A percentile compares a stretch with the other conserved stretches of the same genome.
phyloP scores from a whole-genome alignment of 2,888 invertebrate genomes.

The Watsonalla cultraria region DNA sequence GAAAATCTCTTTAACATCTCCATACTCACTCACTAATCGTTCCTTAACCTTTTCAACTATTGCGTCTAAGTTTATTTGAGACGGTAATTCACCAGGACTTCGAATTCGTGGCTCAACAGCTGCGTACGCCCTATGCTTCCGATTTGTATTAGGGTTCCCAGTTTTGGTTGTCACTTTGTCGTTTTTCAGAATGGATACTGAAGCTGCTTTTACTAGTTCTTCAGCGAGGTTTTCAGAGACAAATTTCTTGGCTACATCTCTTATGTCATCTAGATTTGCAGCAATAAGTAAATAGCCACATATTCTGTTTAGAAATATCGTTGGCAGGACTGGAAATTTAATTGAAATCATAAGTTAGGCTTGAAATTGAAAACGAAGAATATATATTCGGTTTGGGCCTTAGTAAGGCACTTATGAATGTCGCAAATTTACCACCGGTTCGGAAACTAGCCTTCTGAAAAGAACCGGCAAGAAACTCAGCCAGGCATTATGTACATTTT shows the following conservation, averaged over 20 bases:
- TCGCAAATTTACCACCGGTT: no score
- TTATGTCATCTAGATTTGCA: slow-evolving; percentile 42
- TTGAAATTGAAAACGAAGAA: no score
- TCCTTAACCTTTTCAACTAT: slow-evolving; percentile 35
- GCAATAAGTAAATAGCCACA: slow-evolving; percentile 31
- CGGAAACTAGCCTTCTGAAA: no score
- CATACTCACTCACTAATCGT: slow-evolving; percentile 14
- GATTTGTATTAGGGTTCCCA: slow-evolving; percentile 1
- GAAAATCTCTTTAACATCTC: not conserved
- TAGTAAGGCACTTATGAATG: no score
- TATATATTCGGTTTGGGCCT: no score
- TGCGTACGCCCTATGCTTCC: no score
- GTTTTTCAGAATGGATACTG: slow-evolving; percentile 6
- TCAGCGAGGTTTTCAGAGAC: slow-evolving; percentile 30
- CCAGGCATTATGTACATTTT: no score
- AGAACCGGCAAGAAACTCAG: no score
- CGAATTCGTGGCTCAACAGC: not conserved
- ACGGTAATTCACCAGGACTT: slow-evolving; percentile 4
- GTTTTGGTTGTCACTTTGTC: slow-evolving; percentile 1
- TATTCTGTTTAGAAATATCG: not conserved
- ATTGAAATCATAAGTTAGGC: no score
- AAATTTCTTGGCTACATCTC: slow-evolving; percentile 34
- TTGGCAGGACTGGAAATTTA: not conserved
- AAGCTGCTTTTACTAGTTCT: slow-evolving; percentile 28
- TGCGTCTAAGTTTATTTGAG: slow-evolving; percentile 28